phyloP scores from a whole-genome alignment of 2,797 vertebrate genomes.

The Periparus ater region DNA sequence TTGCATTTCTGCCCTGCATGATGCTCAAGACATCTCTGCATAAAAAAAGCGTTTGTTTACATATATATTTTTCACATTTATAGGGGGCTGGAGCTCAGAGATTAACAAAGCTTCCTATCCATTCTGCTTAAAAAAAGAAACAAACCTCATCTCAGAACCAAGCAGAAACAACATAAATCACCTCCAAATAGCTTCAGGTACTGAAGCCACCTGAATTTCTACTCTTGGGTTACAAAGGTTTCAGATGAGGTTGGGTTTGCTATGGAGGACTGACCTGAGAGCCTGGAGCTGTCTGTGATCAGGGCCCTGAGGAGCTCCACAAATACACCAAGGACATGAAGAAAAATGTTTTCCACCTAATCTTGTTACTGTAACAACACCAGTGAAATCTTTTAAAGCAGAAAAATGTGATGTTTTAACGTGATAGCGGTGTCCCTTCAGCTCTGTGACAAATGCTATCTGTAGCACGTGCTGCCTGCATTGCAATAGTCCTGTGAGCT shows the following conservation, averaged over 20 bases:
- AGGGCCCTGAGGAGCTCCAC: accelerated
- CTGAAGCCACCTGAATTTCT: not conserved
- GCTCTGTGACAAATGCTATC: not conserved
- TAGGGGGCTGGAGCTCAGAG: not conserved
- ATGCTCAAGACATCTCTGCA: not conserved
- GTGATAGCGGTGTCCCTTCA: not conserved
- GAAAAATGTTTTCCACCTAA: slow-evolving; percentile 14
- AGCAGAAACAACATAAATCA: not conserved
- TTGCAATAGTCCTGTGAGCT: not conserved
- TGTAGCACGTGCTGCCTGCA: not conserved
- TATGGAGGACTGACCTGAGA: accelerated
- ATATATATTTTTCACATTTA: not conserved
- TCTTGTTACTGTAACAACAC: slow-evolving; percentile 48
- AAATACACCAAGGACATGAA: not conserved
- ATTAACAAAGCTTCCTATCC: not conserved
- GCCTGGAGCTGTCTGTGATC: not conserved
- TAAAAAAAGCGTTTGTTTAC: not conserved
- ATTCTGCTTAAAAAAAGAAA: not conserved
- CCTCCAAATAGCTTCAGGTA: not conserved
- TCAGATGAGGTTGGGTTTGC: not conserved
- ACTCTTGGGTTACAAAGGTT: not conserved
- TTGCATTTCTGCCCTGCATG: not conserved
- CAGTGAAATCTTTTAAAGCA: not conserved
- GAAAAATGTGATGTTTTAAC: not conserved
- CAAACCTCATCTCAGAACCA: not conserved